Evolutionary conservation across 2,888 invertebrate genomes (phyloP).

Genomic region (Eulithis prunata): DNA sequence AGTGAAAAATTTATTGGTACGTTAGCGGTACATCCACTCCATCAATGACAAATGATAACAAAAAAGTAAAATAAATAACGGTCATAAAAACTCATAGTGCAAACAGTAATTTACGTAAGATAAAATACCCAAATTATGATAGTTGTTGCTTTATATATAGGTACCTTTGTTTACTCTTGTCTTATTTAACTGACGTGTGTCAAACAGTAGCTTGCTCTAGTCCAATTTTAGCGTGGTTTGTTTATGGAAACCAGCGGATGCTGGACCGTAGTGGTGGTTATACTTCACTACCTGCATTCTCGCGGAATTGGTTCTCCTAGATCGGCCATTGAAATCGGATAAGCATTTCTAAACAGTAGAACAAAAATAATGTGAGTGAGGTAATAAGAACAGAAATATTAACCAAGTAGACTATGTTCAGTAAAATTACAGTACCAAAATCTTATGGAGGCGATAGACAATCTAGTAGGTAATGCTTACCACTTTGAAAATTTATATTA

Average conservation of each 20-base stretch:
- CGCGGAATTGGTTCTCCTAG: conserved; percentile 37
- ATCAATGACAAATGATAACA: conserved; percentile 25
- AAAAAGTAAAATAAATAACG: conserved; percentile 62
- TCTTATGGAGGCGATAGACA: too few relatives aligned
- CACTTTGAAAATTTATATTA: too few relatives aligned
- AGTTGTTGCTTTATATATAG: neutral
- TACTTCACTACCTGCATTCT: conserved; percentile 41
- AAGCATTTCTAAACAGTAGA: too few relatives aligned
- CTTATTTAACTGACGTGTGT: conserved; percentile 61
- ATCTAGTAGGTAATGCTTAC: too few relatives aligned
- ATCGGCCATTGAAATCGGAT: neutral
- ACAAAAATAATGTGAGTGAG: too few relatives aligned
- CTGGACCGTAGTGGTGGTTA: conserved; percentile 41
- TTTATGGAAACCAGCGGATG: conserved; percentile 76
- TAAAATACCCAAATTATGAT: neutral
- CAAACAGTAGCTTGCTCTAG: conserved; percentile 62
- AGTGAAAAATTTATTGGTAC: conserved; percentile 9
- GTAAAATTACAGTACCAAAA: too few relatives aligned
- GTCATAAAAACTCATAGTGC: conserved; percentile 45
- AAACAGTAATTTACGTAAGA: conserved; percentile 42
- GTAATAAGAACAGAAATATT: too few relatives aligned
- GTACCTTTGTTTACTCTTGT: conserved; percentile 22
- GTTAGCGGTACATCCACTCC: neutral
- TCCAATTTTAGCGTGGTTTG: conserved; percentile 72
- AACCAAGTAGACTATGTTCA: too few relatives aligned